Base-by-base conservation (phyloP, 2,888 invertebrate species). In the Trichopria drosophilae region DNA sequence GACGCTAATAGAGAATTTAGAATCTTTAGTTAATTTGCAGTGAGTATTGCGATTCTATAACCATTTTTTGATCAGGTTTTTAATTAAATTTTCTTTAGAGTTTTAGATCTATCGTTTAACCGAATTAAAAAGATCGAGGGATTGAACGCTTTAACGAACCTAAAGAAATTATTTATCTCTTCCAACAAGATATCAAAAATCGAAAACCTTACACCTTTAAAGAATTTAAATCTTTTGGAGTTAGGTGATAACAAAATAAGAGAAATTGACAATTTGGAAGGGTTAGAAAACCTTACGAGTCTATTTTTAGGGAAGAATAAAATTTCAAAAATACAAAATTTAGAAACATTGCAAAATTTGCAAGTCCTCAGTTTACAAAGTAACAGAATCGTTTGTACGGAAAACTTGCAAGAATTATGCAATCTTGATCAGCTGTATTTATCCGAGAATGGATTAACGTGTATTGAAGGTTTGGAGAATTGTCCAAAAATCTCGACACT, bases 301-400 rank as follows among this genome's bases (percentile, higher is more conserved):
- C 78, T 95, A 9, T 99, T 86, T 76, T 77, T 96, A 45, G 98
- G 94, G 10, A 98, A 94, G 77, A 99, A 99, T 76, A 98, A 97
- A 80, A 93, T 99, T 56, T 78, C 82, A 0, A 87, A 88, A 75
- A 87, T 99, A 37, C 83, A 92, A 65, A 91, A 94, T 68, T 74
- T 98, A 10, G 85, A 87, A 9, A 78, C 80, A 1, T 76, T 96
- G 22, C 78, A 77, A 0, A 84, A 87, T 52, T 79, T 98, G 26
- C 84, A 86, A 57, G 83, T 92, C 54, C 76, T 98, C 10, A 94
- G 94, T 60, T 71, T 97, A 32, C 96, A 95, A 80, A 90, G 89
- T 63, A 99, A 99, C 77, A 84, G 97, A 4, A 79, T 99, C 34
- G 80, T 83, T 0, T 87, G 87, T 72, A 87, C 99, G 52, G 94